phyloP scores from a whole-genome alignment of 2,113 vertebrate species.

The Menidia beryllina region DNA sequence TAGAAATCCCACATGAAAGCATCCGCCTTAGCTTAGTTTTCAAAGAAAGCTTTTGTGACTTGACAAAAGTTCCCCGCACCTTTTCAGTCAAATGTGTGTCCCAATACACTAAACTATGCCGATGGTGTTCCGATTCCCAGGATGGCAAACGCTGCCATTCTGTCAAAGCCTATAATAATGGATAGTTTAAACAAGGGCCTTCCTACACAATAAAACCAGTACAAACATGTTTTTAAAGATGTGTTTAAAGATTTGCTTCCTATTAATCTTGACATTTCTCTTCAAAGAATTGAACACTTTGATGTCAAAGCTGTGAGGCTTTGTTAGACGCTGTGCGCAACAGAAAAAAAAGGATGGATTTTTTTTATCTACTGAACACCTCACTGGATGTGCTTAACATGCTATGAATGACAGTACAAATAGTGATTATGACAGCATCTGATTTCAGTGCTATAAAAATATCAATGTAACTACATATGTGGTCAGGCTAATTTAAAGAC shows the following conservation, averaged over 20 bases:
- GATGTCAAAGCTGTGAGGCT: background rate
- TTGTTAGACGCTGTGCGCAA: background rate
- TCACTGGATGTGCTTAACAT: background rate
- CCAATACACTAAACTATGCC: slow-evolving; percentile 1
- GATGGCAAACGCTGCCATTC: background rate
- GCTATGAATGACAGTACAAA: background rate
- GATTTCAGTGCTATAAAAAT: no score
- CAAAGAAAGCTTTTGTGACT: slow-evolving; percentile 20
- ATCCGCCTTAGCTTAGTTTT: slow-evolving; percentile 5
- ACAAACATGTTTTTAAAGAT: background rate
- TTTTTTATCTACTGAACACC: background rate
- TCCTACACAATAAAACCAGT: slow-evolving; percentile 3
- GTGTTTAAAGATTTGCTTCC: background rate
- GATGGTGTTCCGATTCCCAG: background rate
- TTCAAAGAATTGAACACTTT: background rate
- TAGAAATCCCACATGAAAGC: slow-evolving; percentile 22
- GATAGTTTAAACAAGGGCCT: background rate
- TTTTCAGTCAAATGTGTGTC: background rate
- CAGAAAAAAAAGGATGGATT: background rate
- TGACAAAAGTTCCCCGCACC: background rate
- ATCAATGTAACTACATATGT: no score
- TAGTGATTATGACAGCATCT: no score
- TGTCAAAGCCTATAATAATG: background rate
- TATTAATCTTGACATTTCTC: background rate
- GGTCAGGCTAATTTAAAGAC: no score